Base-by-base conservation (phyloP, 2,797 vertebrate species). In the Hydrolagus colliei region DNA sequence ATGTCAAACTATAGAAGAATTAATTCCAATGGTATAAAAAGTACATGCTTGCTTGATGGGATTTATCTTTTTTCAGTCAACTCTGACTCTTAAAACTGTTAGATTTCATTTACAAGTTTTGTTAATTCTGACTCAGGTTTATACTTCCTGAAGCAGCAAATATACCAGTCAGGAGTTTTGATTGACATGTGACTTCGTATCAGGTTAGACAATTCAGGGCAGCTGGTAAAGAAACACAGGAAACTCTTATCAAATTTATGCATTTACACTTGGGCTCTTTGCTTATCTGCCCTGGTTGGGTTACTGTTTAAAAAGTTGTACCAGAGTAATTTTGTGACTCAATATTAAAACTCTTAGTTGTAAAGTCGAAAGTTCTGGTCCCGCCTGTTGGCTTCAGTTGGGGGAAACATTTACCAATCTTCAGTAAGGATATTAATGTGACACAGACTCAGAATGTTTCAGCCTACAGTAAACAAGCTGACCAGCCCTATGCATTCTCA, bases 141-240 rank as follows among this genome's bases (percentile, higher is more conserved):
- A 10, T 35, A 32, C 32, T 82, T 82, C 32, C 79, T 84, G 79
- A 84, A 20, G 79, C 32, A 52, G 71, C 14, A 67, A 61, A 80
- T 13, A 27, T 8, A 32, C 20, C 68, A 84, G 22, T 65, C 32
- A 6, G 32, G 27, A 71, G 11, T 9, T 71, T 67, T 63, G 7
- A 80, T 65, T 80, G 12, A 18, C 68, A 14, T 52, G 41, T n/a
- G 32, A 16, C 65, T 71, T 27, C 4, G n/a, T 18, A 84, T 71
- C 9, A 52, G 32, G 10, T 27, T 10, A 41, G 65, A 84, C 18
- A n/a, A 16, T 6, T 84, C 4, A 71, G 41, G 3, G 6, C 79
- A 71, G 27, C 65, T 84, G 9, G 20, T 9, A 16, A 65, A 2
- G 9, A 35, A 8, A 68, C 27, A 84, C 41, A 16, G 18, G 32